Base-by-base conservation (phyloP, 2,797 vertebrate genomes). In the Malurus splendens region DNA sequence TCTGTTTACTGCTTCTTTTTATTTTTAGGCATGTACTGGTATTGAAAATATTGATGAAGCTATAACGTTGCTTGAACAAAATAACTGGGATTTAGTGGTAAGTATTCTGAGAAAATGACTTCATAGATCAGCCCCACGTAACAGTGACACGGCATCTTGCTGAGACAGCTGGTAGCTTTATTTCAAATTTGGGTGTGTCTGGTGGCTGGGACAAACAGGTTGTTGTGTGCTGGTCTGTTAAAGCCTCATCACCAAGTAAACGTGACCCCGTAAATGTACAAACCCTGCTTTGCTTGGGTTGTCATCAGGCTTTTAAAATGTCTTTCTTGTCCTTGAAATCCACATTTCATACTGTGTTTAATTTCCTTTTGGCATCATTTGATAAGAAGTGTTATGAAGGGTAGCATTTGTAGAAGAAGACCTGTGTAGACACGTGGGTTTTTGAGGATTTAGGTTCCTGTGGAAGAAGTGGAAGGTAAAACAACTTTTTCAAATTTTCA, bases 1-100 rank as follows among this genome's bases (percentile, higher is more conserved):
- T 76, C 56, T 70, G 13, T 82, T 92, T 82, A 82, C 42, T 83
- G 51, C 54, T 90, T 89, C 64, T 95, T 92, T 90, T 86, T 89
- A 50, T 94, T 94, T 97, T 95, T 79, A 99, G 99, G 99, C 99
- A 56, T 99, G 99, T 97, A 99, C 99, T 94, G 99, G 99, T 96
- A 99, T 99, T 96, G 99, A 99, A 98, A 99, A 99, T 97, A 99
- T 99, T 92, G 99, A 99, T 94, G 99, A 99, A 97, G 99, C 99
- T 96, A 99, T 99, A 97, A 99, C 99, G 57, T 97, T 99, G 96
- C 98, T 99, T 93, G 99, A 99, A 96, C 98, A 99, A 96, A 99
- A 99, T 98, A 99, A 99, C 97, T 99, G 99, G 99, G 99, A 99
- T 97, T 98, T 99, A 98, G 98, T 99, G 98, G 99, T 99, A 98